Conservation (phyloP, 2,888 invertebrate genomes). For the Acronicta aceris region DNA sequence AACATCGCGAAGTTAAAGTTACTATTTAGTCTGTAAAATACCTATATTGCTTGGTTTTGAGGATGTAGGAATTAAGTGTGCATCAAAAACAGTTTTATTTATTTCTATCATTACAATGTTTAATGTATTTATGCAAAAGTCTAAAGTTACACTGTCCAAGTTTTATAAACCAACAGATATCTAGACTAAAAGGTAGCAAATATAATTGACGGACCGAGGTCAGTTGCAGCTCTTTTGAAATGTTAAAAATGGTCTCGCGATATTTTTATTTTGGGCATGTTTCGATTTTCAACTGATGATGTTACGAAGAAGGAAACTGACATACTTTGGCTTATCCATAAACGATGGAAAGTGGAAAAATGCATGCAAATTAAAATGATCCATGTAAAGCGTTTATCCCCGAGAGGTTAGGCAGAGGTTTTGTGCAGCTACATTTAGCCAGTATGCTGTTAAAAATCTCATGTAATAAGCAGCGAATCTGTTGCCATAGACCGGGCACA, state of each 20-base stretch:
- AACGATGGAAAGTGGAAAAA: constrained; percentile 10
- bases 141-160: constrained; percentile 22
- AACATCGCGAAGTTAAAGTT: too few relatives aligned
- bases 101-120: background rate
- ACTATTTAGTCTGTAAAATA: too few relatives aligned
- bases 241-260: constrained; percentile 8
- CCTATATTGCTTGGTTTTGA: too few relatives aligned
- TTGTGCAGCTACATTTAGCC: too few relatives aligned
- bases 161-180: constrained; percentile 21
- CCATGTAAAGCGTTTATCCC: background rate
- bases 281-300: background rate
- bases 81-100: too few relatives aligned
- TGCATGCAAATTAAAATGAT: background rate
- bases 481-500: too few relatives aligned
- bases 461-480: too few relatives aligned
- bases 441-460: too few relatives aligned
- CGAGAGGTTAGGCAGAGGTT: too few relatives aligned
- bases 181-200: constrained; percentile 28
- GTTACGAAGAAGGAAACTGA: constrained; percentile 19
- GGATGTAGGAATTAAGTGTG: too few relatives aligned
- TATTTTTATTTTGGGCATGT: constrained; percentile 14
- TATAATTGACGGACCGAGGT: constrained; percentile 32
- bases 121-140: constrained; percentile 19
- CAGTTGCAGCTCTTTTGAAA: constrained; percentile 26
- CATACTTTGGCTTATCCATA: constrained; percentile 7